These are phyloP conservation scores for Trissolcus japonicus DNA, from an alignment of 2,888 invertebrate genomes.

Conservation along the genomic window DNA sequence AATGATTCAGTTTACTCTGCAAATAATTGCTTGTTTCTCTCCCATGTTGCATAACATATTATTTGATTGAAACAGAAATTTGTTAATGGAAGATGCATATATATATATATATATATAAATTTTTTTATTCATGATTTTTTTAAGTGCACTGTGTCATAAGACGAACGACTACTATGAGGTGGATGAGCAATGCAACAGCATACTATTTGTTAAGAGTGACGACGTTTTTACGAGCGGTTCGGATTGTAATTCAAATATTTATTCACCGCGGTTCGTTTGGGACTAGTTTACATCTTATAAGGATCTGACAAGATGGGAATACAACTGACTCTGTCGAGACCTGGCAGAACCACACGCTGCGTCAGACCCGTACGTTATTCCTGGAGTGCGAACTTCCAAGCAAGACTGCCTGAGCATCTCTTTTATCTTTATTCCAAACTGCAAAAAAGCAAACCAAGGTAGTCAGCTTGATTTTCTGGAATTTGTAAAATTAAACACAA, in stretches of 20 bases:
- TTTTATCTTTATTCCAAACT: slow-evolving; percentile 35
- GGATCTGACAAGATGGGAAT: slow-evolving; percentile 56
- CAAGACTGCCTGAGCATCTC: slow-evolving; percentile 32
- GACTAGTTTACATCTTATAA: slow-evolving; percentile 64
- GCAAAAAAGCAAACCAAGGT: slow-evolving; percentile 36
- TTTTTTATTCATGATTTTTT: background rate
- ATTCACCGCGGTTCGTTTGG: slow-evolving; percentile 67
- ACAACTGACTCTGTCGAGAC: slow-evolving; percentile 45
- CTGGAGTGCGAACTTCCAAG: slow-evolving; percentile 66
- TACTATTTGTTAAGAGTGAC: slow-evolving; percentile 70
- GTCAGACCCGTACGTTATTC: slow-evolving; percentile 73
- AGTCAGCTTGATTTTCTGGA: slow-evolving; percentile 38
- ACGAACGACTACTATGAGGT: background rate
- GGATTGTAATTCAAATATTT: slow-evolving; percentile 73
- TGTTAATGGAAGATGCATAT: too few relatives aligned
- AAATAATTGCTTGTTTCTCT: too few relatives aligned
- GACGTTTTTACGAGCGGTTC: slow-evolving; percentile 72
- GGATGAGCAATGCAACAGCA: slow-evolving; percentile 51
- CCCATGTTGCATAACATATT: too few relatives aligned
- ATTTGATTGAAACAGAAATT: too few relatives aligned
- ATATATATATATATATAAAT: too few relatives aligned
- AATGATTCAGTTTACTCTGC: too few relatives aligned
- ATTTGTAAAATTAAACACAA: slow-evolving; percentile 35
- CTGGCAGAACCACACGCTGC: slow-evolving; percentile 65
- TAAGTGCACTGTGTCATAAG: slow-evolving; percentile 5